Base-by-base conservation (phyloP, 2,113 vertebrate species). In the Ancistrus triradiatus region DNA sequence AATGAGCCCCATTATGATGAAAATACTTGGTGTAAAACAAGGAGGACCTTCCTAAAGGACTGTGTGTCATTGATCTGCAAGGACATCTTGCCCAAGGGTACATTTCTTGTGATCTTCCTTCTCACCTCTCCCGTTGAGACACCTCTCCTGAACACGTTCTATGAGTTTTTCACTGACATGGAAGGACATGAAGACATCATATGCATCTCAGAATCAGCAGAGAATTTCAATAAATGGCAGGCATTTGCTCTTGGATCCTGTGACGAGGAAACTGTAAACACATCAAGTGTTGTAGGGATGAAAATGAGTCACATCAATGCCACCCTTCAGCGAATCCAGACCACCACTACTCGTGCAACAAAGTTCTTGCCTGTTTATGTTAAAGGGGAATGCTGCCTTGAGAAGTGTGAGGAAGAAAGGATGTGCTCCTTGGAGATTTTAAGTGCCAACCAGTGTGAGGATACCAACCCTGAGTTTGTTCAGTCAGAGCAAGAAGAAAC, bases 101-200 rank as follows among this genome's bases (percentile, higher is more conserved):
- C 83, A 1, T 92, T 90, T 66, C 72, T 82, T 0, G 86, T 93
- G 3, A 70, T 92, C 53, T 92, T 92, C 27, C 85, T 93, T 1
- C 66, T 91, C 21, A 33, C 81, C 0, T 90, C 89, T 0, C 77
- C 81, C 28, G 83, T 88, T 42, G 84, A 92, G 52, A 88, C 80
- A 63, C 83, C 86, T 18, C 80, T 91, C 1, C 79, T 87, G 40
- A 84, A 89, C 18, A 81, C 89, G 8, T 93, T 92, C 51, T 74
- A 87, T 61, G 89, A 86, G 59, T 92, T 92, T 76, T 90, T 90
- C 27, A 74, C 77, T 1, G 87, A 91, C 65, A 90, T 93, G 90
- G 76, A 86, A 1, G 89, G 89, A 1, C 81, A 82, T 0, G 86
- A 90, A 3, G 82, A 91, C 70, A 91, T 92, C 0, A 57, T 80